Conservation (phyloP, 2,113 vertebrate species). For the Formicarius rufipectus region DNA sequence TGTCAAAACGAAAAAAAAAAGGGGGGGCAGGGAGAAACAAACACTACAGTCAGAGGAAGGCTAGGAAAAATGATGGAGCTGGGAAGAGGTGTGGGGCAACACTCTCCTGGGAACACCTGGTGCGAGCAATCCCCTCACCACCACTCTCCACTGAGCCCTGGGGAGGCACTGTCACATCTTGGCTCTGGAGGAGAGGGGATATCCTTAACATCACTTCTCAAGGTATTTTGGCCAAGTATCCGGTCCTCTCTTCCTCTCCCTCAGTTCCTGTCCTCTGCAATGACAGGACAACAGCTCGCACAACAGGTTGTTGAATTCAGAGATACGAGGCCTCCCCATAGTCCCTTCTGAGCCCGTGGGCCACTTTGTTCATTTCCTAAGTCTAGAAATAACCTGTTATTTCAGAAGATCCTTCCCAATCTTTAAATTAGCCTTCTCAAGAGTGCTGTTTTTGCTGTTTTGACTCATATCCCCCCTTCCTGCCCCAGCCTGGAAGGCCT, state of each 20-base stretch:
- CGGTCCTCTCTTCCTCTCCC: slow-evolving; percentile 53
- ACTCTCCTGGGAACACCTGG: background rate
- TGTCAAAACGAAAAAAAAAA: background rate
- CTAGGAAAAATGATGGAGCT: background rate
- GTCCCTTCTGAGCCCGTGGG: background rate
- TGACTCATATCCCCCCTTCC: background rate
- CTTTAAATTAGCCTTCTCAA: background rate
- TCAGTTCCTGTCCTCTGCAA: slow-evolving; percentile 53
- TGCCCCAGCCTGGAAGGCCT: background rate
- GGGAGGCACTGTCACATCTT: slow-evolving; percentile 20
- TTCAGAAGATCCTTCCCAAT: background rate
- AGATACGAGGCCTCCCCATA: background rate
- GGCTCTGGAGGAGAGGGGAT: slow-evolving; percentile 65
- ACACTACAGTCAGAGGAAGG: rapidly evolving
- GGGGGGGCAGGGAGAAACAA: background rate
- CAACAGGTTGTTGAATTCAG: background rate
- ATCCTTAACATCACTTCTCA: slow-evolving; percentile 63
- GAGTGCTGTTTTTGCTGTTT: background rate
- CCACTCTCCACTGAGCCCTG: background rate
- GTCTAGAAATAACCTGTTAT: slow-evolving; percentile 45
- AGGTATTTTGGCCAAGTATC: slow-evolving; percentile 51
- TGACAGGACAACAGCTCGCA: slow-evolving; percentile 27
- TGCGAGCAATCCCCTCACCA: background rate
- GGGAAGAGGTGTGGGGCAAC: background rate
- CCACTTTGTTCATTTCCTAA: slow-evolving; percentile 41